Evolutionary conservation across 1,140 invertebrate species (phyloP).

Genomic region (Parasteatoda tepidariorum): DNA sequence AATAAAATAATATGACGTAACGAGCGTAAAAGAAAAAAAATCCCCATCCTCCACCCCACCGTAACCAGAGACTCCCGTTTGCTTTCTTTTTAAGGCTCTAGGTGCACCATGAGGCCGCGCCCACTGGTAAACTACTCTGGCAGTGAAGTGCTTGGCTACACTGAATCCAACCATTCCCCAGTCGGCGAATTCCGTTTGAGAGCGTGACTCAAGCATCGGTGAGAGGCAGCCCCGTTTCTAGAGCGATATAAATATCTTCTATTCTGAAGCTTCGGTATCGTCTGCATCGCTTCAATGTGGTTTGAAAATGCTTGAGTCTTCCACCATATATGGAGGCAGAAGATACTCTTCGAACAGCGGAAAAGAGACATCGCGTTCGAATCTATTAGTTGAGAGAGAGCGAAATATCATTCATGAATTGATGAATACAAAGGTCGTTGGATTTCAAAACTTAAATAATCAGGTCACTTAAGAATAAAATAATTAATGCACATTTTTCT

Average conservation of each 20-base stretch:
- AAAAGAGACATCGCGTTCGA: neutral
- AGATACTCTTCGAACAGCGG: slow-evolving; percentile 16
- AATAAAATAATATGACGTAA: neutral
- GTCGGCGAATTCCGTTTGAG: slow-evolving; percentile 39
- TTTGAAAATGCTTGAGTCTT: slow-evolving; percentile 18
- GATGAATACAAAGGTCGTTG: too few relatives aligned
- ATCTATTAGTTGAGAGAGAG: neutral
- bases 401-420: too few relatives aligned
- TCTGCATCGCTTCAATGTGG: slow-evolving; percentile 6
- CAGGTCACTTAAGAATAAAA: too few relatives aligned
- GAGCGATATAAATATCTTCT: slow-evolving; percentile 40
- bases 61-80: slow-evolving; percentile 27
- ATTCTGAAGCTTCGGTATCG: slow-evolving; percentile 17
- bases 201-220: slow-evolving; percentile 39
- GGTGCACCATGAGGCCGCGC: slow-evolving; percentile 18
- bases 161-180: neutral
- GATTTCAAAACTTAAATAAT: too few relatives aligned
- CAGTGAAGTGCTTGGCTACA: neutral
- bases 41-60: neutral
- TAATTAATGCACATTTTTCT: too few relatives aligned
- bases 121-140: neutral
- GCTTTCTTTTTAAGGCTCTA: slow-evolving; percentile 50
- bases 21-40: neutral
- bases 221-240: neutral
- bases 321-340: slow-evolving; percentile 37